phyloP scores from a whole-genome alignment of 2,797 vertebrate genomes.

The Chloroceryle amazona region DNA sequence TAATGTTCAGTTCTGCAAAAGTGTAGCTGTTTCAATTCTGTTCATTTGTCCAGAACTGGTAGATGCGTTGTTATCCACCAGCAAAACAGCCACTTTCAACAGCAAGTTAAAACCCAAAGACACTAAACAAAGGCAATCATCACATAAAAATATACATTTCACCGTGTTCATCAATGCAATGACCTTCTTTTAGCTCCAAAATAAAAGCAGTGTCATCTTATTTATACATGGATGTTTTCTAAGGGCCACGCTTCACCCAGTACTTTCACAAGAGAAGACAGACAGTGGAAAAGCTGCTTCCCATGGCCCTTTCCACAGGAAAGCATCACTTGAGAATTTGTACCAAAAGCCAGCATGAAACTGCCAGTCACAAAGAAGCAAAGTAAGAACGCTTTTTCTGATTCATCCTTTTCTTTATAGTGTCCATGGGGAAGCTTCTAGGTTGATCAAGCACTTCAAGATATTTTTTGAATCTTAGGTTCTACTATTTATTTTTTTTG shows the following conservation, averaged over 20 bases:
- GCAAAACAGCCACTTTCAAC: neutral
- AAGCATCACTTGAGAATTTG: neutral
- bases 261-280: neutral
- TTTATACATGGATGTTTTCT: neutral
- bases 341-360: neutral
- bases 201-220: neutral
- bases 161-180: neutral
- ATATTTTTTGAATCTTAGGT: neutral
- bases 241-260: neutral
- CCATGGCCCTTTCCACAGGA: neutral
- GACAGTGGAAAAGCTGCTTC: neutral
- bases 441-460: neutral
- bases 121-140: neutral
- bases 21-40: neutral
- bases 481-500: neutral
- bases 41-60: neutral
- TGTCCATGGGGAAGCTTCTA: neutral
- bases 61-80: neutral
- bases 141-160: neutral
- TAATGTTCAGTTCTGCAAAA: neutral
- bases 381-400: neutral
- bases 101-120: neutral
- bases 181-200: neutral
- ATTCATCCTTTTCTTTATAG: neutral
- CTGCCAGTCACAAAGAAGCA: neutral